A percentile compares a stretch with the other conserved stretches of the same genome.
phyloP scores from a whole-genome alignment of 2,113 vertebrate genomes.

The Cygnus atratus region DNA sequence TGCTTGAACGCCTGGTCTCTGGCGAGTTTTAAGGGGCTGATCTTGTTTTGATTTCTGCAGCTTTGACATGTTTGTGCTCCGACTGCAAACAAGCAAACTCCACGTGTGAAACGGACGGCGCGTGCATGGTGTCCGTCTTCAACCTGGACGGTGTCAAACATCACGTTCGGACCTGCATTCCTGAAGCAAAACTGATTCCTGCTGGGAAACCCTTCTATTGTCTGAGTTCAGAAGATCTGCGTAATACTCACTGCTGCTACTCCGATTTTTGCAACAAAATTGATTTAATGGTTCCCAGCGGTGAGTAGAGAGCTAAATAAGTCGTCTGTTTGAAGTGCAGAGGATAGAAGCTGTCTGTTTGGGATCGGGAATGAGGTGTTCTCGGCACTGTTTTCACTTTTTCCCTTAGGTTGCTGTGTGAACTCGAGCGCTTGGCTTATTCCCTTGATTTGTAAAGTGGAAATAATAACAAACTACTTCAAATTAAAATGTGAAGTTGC shows the following conservation, averaged over 20 bases:
- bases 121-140: constrained; percentile 95
- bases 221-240: constrained; percentile 88
- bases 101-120: constrained; percentile 94
- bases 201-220: constrained; percentile 95
- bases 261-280: constrained; percentile 96
- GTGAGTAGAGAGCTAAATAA: constrained; percentile 72
- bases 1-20: rapidly evolving
- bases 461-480: neutral
- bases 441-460: neutral
- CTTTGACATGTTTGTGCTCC: constrained; percentile 90
- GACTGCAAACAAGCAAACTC: constrained; percentile 88
- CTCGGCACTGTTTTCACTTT: neutral
- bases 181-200: constrained; percentile 83
- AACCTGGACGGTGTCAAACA: constrained; percentile 84
- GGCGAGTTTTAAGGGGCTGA: neutral
- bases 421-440: neutral
- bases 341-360: neutral
- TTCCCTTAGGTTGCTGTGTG: neutral
- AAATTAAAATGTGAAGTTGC: neutral
- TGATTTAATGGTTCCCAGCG: constrained; percentile 87
- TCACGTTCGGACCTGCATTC: constrained; percentile 90
- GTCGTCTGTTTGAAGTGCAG: neutral
- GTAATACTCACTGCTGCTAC: constrained; percentile 97
- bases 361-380: neutral
- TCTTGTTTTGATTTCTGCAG: constrained; percentile 65